Evolutionary conservation across 2,888 invertebrate species (phyloP), one percentile per base, ranked within the genome.

Genomic region (Yponomeuta plumbellus): DNA sequence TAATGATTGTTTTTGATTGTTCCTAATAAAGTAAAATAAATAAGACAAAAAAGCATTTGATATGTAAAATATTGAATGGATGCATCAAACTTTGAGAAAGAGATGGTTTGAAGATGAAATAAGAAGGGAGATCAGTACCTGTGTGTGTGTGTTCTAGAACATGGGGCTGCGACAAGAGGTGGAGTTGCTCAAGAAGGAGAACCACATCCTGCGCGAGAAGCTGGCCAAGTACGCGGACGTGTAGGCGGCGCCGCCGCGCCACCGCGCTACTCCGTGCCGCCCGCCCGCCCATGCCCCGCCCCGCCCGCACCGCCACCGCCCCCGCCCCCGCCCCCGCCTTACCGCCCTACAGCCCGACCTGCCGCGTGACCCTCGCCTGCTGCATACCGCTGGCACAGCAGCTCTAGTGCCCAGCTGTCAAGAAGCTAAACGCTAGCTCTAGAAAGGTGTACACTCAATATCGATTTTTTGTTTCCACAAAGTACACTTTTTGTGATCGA

Each of bases 121-220:
- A 52, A 13, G 5, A 0, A 13, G 11, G 5, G 11, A 8, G n/a
- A 8, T 21, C 22, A n/a, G n/a, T n/a, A n/a, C n/a, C n/a, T n/a
- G 34, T 22, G 20, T 61, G 40, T 58, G n/a, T 26, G 44, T 56
- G 21, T 91, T 92, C 65, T 92, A 97, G 97, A 97, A 97, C 82
- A 94, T 96, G 93, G 96, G 96, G 80, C 93, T 97, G 83, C 95
- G 97, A 81, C 96, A 96, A 92, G 97, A 97, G 88, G 92, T 97
- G 84, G 97, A 97, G 91, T 94, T 96, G 90, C 93, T 97, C 88
- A 97, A 97, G 93, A 97, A 97, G 92, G 97, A 97, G 90, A 97
- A 97, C 86, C 94, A 96, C 93, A 94, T 96, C 87, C 92, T 97
- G 85, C 95, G 97, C 86, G 96, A 97, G 88, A 96, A 96, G 92